Base-by-base conservation (phyloP, 2,797 vertebrate species). In the Taeniopygia guttata region DNA sequence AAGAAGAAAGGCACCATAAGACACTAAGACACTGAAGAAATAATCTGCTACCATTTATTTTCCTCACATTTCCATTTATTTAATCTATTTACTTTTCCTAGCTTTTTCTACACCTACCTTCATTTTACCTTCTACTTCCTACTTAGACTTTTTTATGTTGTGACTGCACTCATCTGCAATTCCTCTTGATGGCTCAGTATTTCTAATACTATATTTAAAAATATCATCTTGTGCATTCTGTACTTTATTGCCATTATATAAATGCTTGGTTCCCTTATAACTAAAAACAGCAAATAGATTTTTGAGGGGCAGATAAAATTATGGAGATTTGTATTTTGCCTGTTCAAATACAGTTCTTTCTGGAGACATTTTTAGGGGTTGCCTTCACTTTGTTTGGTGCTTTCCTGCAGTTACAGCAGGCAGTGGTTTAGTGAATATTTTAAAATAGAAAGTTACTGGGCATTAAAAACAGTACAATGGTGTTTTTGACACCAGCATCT, bases 341-440 rank as follows among this genome's bases (percentile, higher is more conserved):
- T 59, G 20, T 32, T 93, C 54, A 85, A 83, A 91, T 38, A 84
- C 10, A 64, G 36, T 80, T 87, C 73, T 90, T 89, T 64, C 80
- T 77, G 48, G 16, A 94, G 42, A 69, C 45, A 63, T 75, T 86
- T 93, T 93, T 72, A 89, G 73, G 59, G 76, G 54, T 22, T 86
- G 46, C 25, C 59, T 93, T 90, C 89, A 59, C 46, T 93, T 89
- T 75, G 26, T 48, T 34, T 42, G 36, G 21, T 77, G 84, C 30
- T 79, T 89, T 96, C 83, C 59, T 83, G 83, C 78, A 80, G 70
- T 82, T 73, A 90, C 59, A 96, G 76, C 70, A 84, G 83, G 81
- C 5, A 4, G 51, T 89, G 48, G 29, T 84, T 92, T 89, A 94
- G 58, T 67, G 89, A 63, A 46, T 90, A 70, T 86, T 97, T 91